A percentile compares a stretch with the other conserved stretches of the same genome.
Conservation (phyloP, 2,888 invertebrate genomes). For the Phytoseiulus persimilis region DNA sequence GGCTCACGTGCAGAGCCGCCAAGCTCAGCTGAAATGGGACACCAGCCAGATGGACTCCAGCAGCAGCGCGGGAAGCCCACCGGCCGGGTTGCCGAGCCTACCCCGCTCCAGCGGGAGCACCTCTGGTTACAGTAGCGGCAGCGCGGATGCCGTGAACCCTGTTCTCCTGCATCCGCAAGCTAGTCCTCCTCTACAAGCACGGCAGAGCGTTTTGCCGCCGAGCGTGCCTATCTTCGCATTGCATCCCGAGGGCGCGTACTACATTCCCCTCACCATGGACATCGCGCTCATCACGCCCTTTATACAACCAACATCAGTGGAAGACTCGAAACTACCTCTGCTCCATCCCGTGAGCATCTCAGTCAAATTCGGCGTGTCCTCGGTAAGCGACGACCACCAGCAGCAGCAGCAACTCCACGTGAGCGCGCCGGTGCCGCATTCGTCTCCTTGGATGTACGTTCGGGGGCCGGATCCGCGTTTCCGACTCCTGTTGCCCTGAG, state of each 20-base stretch:
- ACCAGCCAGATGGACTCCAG: conserved; percentile 9
- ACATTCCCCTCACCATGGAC: conserved; percentile 75
- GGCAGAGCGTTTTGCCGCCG: conserved; percentile 48
- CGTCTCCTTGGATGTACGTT: neutral
- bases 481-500: neutral
- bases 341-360: conserved; percentile 80
- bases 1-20: neutral
- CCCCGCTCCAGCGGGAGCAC: conserved; percentile 38
- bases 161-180: neutral
- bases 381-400: conserved; percentile 13
- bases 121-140: conserved; percentile 38
- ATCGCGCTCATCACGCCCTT: conserved; percentile 60
- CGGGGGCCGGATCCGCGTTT: neutral
- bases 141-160: conserved; percentile 40
- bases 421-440: neutral
- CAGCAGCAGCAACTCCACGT: conserved; percentile 29
- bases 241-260: conserved; percentile 77
- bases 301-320: conserved; percentile 49
- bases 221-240: conserved; percentile 79
- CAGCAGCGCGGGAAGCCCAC: conserved; percentile 29
- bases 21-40: neutral
- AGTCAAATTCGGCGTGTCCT: conserved; percentile 53
- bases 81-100: neutral
- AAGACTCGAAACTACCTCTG: conserved; percentile 51
- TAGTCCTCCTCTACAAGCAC: conserved; percentile 10